Conservation (phyloP, 2,888 invertebrate species). For the Marasmarcha lunaedactyla region DNA sequence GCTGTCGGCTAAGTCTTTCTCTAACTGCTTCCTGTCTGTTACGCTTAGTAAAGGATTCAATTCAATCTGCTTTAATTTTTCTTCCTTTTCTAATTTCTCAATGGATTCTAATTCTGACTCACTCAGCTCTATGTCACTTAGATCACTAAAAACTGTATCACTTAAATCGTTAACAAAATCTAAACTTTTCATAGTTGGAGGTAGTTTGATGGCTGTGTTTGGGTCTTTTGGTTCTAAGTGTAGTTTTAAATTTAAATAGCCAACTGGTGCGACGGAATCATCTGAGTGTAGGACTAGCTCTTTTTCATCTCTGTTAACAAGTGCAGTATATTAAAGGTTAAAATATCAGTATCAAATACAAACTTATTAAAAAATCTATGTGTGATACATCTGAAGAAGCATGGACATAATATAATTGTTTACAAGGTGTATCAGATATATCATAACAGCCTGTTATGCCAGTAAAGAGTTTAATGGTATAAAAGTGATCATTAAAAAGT, state of each 20-base stretch:
- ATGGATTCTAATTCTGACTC: constrained; percentile 73
- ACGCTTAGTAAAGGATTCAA: constrained; percentile 51
- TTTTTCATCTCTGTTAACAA: constrained; percentile 78
- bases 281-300: constrained; percentile 91
- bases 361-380: constrained; percentile 9
- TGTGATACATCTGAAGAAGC: too few species aligned
- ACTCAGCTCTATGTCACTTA: constrained; percentile 74
- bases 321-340: constrained; percentile 1
- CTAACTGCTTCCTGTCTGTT: constrained; percentile 30
- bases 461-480: too few species aligned
- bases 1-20: constrained; percentile 27
- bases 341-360: constrained; percentile 5
- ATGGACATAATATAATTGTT: too few species aligned
- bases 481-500: background rate
- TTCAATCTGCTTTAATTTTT: constrained; percentile 51
- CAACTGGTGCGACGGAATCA: constrained; percentile 94
- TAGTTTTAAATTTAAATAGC: constrained; percentile 90
- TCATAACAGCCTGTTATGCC: too few species aligned
- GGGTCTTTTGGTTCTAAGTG: constrained; percentile 78
- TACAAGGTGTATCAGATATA: too few species aligned
- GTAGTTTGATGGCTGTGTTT: constrained; percentile 41
- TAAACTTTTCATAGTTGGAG: constrained; percentile 65
- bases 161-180: constrained; percentile 73
- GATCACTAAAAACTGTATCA: constrained; percentile 73
- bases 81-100: constrained; percentile 61